Percentiles rank a stretch among this genome's conserved stretches.
Evolutionary conservation across 2,888 invertebrate genomes (phyloP).

Genomic region (Itoplectis maculator): DNA sequence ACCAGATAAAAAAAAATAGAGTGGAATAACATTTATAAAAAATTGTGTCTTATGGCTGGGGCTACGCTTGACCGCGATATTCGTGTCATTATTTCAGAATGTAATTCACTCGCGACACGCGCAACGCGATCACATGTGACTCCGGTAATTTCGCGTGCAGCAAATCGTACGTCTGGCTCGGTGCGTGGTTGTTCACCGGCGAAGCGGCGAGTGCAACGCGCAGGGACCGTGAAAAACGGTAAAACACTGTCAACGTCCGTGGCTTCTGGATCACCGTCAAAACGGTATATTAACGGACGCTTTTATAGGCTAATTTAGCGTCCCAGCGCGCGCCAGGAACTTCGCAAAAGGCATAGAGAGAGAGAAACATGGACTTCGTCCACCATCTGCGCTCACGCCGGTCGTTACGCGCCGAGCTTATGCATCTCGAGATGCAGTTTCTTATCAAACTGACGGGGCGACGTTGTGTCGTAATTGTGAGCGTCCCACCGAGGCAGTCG

Average conservation of each 20-base stretch:
- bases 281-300: conserved; percentile 57
- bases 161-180: background rate
- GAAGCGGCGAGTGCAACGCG: conserved; percentile 1
- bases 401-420: conserved; percentile 7
- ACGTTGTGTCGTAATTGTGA: background rate
- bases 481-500: background rate
- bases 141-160: background rate
- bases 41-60: too few species aligned
- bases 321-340: conserved; percentile 14
- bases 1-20: too few species aligned
- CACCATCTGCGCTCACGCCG: conserved; percentile 38
- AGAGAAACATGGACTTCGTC: conserved; percentile 26
- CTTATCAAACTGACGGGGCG: background rate
- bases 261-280: conserved; percentile 49
- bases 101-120: background rate
- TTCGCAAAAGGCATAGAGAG: background rate
- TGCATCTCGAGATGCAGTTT: background rate
- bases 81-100: too few species aligned
- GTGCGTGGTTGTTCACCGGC: too few species aligned
- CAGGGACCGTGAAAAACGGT: conserved; percentile 45
- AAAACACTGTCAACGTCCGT: conserved; percentile 51
- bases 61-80: too few species aligned
- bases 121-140: background rate
- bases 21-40: too few species aligned
- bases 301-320: conserved; percentile 50